phyloP scores from a whole-genome alignment of 2,113 vertebrate genomes.

The Pseudorhombus dupliciocellatus region DNA sequence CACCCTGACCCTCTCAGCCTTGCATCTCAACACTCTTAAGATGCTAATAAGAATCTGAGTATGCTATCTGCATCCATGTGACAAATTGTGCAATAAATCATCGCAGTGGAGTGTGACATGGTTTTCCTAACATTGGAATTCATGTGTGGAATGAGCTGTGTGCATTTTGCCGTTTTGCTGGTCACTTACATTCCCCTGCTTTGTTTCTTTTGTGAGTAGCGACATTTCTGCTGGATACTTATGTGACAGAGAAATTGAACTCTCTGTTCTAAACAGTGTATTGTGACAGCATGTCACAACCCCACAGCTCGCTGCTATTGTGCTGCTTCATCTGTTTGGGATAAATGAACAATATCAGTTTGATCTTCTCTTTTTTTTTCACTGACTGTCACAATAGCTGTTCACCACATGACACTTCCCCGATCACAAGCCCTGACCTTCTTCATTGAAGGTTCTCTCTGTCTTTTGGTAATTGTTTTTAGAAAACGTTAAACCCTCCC shows the following conservation, averaged over 20 bases:
- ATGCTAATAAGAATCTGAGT: slow-evolving; percentile 69
- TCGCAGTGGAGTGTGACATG: slow-evolving; percentile 45
- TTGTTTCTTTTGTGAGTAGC: slow-evolving; percentile 54
- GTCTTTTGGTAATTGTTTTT: slow-evolving; percentile 75
- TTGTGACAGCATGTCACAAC: slow-evolving; percentile 65
- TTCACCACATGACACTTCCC: slow-evolving; percentile 48
- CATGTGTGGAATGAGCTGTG: slow-evolving; percentile 41
- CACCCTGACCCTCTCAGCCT: slow-evolving; percentile 68
- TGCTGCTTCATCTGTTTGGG: slow-evolving; percentile 65
- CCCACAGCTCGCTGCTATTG: slow-evolving; percentile 55
- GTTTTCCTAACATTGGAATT: slow-evolving; percentile 55
- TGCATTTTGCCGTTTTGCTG: slow-evolving; percentile 46
- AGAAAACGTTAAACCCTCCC: slow-evolving; percentile 55
- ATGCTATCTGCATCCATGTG: slow-evolving; percentile 64
- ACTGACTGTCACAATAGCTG: slow-evolving; percentile 59
- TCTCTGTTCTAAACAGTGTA: slow-evolving; percentile 55
- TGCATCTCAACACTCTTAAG: slow-evolving; percentile 66
- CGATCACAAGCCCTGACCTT: slow-evolving; percentile 66
- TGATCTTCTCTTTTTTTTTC: slow-evolving; percentile 60
- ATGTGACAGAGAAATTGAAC: slow-evolving; percentile 60
- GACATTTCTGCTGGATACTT: slow-evolving; percentile 48
- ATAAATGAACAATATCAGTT: slow-evolving; percentile 64
- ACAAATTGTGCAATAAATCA: slow-evolving; percentile 71
- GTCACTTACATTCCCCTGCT: slow-evolving; percentile 57
- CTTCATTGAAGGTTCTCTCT: slow-evolving; percentile 61